Percentiles rank a stretch among this genome's conserved stretches.
Conservation (phyloP, 1,140 invertebrate genomes). For the Drosophila pseudoananassae region DNA sequence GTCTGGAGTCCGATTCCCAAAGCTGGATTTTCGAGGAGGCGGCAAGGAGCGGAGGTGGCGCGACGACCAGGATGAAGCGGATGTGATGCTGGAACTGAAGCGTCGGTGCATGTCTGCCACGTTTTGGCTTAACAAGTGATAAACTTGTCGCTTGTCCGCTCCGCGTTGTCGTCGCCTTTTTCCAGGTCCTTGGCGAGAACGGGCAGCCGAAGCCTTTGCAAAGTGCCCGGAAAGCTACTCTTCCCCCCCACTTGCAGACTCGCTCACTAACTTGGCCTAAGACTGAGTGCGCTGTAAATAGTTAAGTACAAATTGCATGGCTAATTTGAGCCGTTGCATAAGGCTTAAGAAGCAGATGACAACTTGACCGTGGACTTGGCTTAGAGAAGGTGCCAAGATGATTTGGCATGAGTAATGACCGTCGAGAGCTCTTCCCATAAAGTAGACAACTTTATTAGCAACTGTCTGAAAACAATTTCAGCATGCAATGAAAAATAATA, state of each 20-base stretch:
- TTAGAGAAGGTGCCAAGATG: conserved; percentile 44
- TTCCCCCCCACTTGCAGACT: not conserved
- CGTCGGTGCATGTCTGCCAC: conserved; percentile 53
- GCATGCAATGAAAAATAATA: conserved; percentile 14
- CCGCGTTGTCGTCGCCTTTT: conserved; percentile 31
- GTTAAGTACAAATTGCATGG: conserved; percentile 80
- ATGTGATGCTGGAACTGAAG: conserved; percentile 8
- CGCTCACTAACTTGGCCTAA: not conserved
- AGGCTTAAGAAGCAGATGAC: conserved; percentile 44
- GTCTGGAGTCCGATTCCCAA: conserved; percentile 28
- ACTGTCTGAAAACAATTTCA: conserved; percentile 43
- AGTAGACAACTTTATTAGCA: conserved; percentile 49
- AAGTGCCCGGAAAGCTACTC: conserved; percentile 31
- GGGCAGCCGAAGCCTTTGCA: conserved; percentile 49
- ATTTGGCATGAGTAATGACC: conserved; percentile 49
- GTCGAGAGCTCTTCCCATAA: conserved; percentile 45
- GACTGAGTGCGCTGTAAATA: conserved; percentile 53
- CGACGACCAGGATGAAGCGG: not conserved
- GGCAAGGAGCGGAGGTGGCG: conserved; percentile 1
- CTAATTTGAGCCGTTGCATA: conserved; percentile 77
- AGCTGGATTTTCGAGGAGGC: conserved; percentile 4
- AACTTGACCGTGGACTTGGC: conserved; percentile 29
- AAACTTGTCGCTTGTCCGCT: conserved; percentile 76
- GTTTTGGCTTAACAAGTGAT: conserved; percentile 63
- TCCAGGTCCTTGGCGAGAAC: conserved; percentile 63